Base-by-base conservation (phyloP, 2,797 vertebrate genomes). In the Gorsachius magnificus region DNA sequence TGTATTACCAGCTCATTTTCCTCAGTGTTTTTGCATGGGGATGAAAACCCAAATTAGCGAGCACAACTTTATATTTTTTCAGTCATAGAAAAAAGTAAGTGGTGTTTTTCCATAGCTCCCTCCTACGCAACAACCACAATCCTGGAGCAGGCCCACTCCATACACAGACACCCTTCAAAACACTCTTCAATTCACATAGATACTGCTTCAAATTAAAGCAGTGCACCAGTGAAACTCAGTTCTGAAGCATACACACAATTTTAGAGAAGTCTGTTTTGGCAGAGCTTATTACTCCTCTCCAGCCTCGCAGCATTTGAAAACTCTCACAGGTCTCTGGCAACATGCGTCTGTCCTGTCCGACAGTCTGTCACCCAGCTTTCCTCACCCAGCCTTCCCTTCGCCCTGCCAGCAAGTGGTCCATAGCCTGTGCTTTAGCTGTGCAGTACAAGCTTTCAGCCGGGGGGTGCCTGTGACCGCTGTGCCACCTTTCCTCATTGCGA, bases 401-500 rank as follows among this genome's bases (percentile, higher is more conserved):
- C 8, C 9, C 46, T 41, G 28, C 16, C 36, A 5, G 25, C 24
- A n/a, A 20, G 36, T 61, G 38, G 50, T 17, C 9, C 17, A 19
- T 33, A 64, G 68, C 36, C 41, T 10, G 31, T 9, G 21, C 10
- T 48, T 29, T 10, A 38, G 69, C 35, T 35, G 26, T 8, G 15
- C 21, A 19, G 38, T 6, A 53, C n/a, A 25, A 58, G 38, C 21
- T 78, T 66, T 56, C 15, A 2, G 54, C 5, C 7, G 31, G 11
- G 18, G 19, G 9, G 21, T 13, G 25, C 11, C 58, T 2, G 0
- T 7, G 41, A 45, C 17, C 5, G 1, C 13, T 2, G 5, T 36
- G 50, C 29, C 50, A 45, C 54, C 43, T 74, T 61, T 31, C n/a
- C 20, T 66, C 21, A 4, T 13, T 2, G 18, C 6, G 19, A 50